Evolutionary conservation across 2,113 vertebrate species (phyloP), one percentile per base, ranked within the genome.

Genomic region (Austrofundulus limnaeus): DNA sequence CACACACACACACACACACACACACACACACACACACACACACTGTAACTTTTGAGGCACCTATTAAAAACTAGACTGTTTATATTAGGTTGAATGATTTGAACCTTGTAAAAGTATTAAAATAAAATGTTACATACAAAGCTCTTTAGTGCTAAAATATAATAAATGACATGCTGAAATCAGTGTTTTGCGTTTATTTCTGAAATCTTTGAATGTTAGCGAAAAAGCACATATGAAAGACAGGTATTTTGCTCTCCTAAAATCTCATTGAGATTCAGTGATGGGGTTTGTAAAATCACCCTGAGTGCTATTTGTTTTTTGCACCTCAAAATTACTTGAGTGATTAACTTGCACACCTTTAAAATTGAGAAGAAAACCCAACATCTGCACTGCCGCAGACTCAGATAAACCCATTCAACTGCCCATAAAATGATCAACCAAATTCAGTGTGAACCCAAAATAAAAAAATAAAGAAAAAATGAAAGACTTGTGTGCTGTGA

Each of bases 381-480:
- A 37, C 25, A 47, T 52, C 49, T 16, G 15, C 2, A 11, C 24
- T 50, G 11, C 37, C 41, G 50, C 47, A 7, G 43, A 41, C 6
- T 66, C 11, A 43, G 20, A 51, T 25, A 42, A 11, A 54, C 25
- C n/a, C 16, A 7, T 34, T 12, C 16, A 25, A 9, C 14, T 70
- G 53, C n/a, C 15, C n/a, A 51, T 31, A 17, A 28, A 48, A 46
- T 19, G 9, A 46, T 70, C 53, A 11, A 69, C 14, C 15, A 45
- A 60, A 66, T 74, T 49, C 12, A 28, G 9, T 42, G 21, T 28
- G 31, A 19, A 58, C 60, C 9, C 64, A 73, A 74, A 17, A 41
- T 19, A n/a, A n/a, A n/a, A n/a, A n/a, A n/a, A n/a, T n/a, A 28
- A 28, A 28, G 7, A 28, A 28, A 28, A 28, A 28, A 7, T 28